Percentiles rank a stretch among this genome's conserved stretches.
Conservation (phyloP, 2,888 invertebrate genomes). For the Pyrochroa serraticornis region DNA sequence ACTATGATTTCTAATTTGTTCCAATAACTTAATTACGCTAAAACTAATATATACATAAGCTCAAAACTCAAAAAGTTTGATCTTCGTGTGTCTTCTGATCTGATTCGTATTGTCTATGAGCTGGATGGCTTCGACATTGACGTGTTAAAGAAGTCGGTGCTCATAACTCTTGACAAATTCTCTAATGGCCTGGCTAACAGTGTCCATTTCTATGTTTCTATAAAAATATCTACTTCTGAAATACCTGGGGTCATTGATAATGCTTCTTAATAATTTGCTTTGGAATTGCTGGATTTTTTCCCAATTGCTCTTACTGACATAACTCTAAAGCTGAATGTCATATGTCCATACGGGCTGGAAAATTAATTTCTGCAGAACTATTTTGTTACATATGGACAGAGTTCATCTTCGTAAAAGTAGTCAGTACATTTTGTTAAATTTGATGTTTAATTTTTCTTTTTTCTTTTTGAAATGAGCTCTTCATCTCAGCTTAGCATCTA, state of each 20-base stretch:
- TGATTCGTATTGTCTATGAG: constrained; percentile 24
- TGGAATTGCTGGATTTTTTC: neutral
- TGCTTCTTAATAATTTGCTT: neutral
- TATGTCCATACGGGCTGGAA: neutral
- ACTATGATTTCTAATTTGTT: no score
- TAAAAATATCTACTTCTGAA: constrained; percentile 24
- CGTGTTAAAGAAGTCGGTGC: constrained; percentile 27
- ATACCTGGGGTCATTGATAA: constrained; percentile 18
- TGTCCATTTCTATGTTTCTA: constrained; percentile 21
- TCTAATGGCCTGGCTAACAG: constrained; percentile 18
- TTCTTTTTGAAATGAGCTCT: no score
- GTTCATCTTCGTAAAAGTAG: no score
- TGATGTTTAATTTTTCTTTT: no score
- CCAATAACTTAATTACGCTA: no score
- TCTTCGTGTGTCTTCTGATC: constrained; percentile 25
- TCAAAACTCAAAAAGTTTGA: no score
- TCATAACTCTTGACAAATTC: constrained; percentile 28
- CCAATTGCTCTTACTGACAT: neutral
- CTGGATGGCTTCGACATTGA: constrained; percentile 28
- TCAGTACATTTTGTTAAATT: no score
- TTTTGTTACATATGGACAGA: no score
- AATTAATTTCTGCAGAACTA: neutral
- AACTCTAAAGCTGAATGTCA: neutral
- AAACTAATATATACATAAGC: no score
- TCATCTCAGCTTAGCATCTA: no score